phyloP scores from a whole-genome alignment of 92 coral and sea anemone species.

The Hydrozoanthus gracilis region DNA sequence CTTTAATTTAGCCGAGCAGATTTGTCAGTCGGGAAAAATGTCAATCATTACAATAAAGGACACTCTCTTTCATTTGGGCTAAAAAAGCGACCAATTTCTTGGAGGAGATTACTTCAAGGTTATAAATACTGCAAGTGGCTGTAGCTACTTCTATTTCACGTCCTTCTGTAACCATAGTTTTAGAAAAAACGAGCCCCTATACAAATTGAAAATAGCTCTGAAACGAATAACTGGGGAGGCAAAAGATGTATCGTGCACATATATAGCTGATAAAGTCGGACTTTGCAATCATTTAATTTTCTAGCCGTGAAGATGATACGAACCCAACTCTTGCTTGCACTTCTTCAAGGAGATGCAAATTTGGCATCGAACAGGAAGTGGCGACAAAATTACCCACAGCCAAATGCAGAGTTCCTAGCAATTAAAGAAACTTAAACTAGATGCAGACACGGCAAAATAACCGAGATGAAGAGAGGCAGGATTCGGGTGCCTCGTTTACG shows the following conservation, averaged over 20 bases:
- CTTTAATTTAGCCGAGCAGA: background rate
- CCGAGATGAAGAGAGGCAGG: constrained; percentile 39
- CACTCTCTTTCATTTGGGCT: background rate
- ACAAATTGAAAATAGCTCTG: constrained; percentile 62
- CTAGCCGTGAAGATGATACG: constrained; percentile 37
- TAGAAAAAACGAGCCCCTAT: constrained; percentile 54
- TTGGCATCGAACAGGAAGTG: constrained; percentile 28
- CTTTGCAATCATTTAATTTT: too few species aligned
- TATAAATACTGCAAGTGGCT: constrained; percentile 39
- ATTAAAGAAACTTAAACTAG: constrained; percentile 50
- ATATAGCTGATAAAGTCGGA: too few species aligned
- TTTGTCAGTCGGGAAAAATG: background rate
- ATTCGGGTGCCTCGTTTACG: background rate
- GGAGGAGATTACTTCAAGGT: constrained; percentile 50
- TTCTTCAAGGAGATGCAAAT: constrained; percentile 21
- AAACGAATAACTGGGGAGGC: constrained; percentile 63
- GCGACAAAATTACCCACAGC: constrained; percentile 50
- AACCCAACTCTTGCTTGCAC: constrained; percentile 57
- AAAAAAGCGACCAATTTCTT: constrained; percentile 40
- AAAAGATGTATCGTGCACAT: constrained; percentile 38
- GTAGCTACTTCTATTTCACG: constrained; percentile 45
- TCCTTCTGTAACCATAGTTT: constrained; percentile 60
- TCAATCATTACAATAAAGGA: background rate
- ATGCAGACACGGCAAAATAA: background rate
- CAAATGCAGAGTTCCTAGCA: constrained; percentile 43